These are phyloP conservation scores for Stichodactyla helianthus DNA, from an alignment of 64 coral and sea anemone genomes.

Conservation along the genomic window DNA sequence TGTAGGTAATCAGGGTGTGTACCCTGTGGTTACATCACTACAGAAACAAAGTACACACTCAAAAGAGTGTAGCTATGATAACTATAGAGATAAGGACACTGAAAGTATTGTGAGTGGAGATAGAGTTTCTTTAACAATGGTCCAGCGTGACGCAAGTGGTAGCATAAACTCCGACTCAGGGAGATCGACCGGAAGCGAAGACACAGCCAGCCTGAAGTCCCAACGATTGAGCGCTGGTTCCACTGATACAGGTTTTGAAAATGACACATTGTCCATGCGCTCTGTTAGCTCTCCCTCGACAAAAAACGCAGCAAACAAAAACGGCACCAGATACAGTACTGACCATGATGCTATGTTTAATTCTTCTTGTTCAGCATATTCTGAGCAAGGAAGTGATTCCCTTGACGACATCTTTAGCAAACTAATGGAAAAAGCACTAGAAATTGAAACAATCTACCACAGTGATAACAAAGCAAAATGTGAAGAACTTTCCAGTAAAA, in stretches of 20 bases:
- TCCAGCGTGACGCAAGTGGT: neutral
- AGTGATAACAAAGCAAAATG: neutral
- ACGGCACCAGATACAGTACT: no score
- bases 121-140: neutral
- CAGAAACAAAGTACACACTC: neutral
- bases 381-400: neutral
- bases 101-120: neutral
- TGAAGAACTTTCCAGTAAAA: neutral
- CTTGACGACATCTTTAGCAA: slow-evolving; percentile 12
- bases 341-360: neutral
- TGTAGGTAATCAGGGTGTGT: neutral
- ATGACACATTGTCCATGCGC: neutral
- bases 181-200: neutral
- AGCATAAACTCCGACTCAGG: slow-evolving; percentile 2
- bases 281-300: neutral
- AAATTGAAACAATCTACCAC: neutral
- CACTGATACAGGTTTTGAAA: neutral
- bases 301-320: neutral
- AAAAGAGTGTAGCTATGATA: no score
- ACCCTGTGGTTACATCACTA: neutral
- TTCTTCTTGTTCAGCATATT: neutral
- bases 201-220: neutral
- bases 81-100: neutral
- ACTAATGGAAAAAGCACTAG: slow-evolving; percentile 19
- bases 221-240: neutral